Percentiles rank a stretch among this genome's conserved stretches.
Conservation (phyloP, 2,888 invertebrate species). For the Epistrophe grossulariae region DNA sequence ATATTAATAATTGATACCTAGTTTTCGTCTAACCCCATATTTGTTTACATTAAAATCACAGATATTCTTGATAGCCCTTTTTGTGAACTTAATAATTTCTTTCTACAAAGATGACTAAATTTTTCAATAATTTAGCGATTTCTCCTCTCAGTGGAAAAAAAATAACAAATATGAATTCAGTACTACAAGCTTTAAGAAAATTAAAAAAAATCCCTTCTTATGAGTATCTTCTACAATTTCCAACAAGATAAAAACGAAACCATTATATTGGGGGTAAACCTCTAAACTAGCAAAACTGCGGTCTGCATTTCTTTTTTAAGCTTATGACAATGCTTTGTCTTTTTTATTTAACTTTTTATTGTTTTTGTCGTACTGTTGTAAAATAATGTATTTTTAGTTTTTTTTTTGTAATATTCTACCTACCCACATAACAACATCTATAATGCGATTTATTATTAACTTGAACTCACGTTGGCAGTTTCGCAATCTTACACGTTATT, state of each 20-base stretch:
- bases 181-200: background rate
- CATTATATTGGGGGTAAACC: background rate
- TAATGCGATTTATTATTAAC: constrained; percentile 63
- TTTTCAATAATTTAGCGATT: no score
- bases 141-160: no score
- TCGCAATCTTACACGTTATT: constrained; percentile 80
- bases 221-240: background rate
- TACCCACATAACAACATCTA: constrained; percentile 17
- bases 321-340: constrained; percentile 1
- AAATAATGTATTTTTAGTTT: background rate
- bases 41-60: no score
- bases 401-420: background rate
- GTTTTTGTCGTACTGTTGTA: background rate
- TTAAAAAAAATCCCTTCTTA: background rate
- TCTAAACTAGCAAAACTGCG: background rate
- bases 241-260: background rate
- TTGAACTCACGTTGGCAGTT: constrained; percentile 66
- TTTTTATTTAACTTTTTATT: background rate
- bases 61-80: no score
- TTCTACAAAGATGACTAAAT: no score
- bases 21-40: no score
- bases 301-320: constrained; percentile 9
- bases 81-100: no score
- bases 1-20: no score
- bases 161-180: background rate